Conservation (phyloP, 2,888 invertebrate species). For the Trypoxylon attenuatum region DNA sequence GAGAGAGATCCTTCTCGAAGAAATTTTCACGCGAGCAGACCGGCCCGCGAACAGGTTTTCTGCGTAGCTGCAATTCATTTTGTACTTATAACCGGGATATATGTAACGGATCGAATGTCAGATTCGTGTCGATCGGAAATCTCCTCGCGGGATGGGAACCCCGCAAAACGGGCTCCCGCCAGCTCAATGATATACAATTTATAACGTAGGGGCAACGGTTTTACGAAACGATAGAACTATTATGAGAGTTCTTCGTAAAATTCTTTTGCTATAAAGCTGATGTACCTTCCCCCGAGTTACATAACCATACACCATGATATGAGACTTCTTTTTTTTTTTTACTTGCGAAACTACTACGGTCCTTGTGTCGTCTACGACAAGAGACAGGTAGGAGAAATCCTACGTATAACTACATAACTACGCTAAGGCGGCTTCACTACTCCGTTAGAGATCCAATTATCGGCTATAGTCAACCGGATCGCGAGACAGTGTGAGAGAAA, state of each 20-base stretch:
- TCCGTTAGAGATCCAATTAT: conserved; percentile 4
- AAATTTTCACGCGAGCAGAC: not conserved
- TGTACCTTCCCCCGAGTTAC: not conserved
- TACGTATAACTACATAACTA: conserved; percentile 22
- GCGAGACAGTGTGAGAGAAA: not conserved
- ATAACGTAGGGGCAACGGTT: conserved; percentile 28
- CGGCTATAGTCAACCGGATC: conserved; percentile 2
- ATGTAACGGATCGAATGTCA: conserved; percentile 18
- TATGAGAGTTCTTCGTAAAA: conserved; percentile 15
- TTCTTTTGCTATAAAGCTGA: too few species aligned
- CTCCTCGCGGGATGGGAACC: not conserved
- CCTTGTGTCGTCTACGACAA: conserved; percentile 31
- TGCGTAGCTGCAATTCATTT: not conserved
- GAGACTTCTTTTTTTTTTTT: too few species aligned
- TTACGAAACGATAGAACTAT: conserved; percentile 33
- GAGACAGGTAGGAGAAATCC: conserved; percentile 34
- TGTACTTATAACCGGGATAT: conserved; percentile 15
- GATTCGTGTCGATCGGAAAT: conserved; percentile 17
- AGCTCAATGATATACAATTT: conserved; percentile 23
- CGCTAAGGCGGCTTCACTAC: conserved; percentile 30
- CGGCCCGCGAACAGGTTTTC: not conserved
- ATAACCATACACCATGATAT: conserved; percentile 6
- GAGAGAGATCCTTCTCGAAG: not conserved
- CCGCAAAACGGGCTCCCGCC: conserved; percentile 13
- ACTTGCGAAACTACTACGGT: conserved; percentile 32